These are phyloP conservation scores for Coregonus ussuriensis DNA, from an alignment of 2,797 vertebrate species.

Conservation along the genomic window DNA sequence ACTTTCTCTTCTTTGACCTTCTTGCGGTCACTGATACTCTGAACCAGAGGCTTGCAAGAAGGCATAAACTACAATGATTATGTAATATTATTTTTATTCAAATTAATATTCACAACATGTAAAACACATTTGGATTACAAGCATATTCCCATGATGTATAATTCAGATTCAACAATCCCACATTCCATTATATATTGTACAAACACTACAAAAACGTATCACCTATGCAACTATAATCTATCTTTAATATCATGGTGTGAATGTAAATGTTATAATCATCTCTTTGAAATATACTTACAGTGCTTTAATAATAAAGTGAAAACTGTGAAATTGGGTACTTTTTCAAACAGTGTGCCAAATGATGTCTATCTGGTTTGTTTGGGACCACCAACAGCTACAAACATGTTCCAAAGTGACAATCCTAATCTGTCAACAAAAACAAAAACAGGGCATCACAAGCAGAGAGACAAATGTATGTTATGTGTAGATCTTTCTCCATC, in stretches of 20 bases:
- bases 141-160: background rate
- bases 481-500: background rate
- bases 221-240: background rate
- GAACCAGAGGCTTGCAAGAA: too few relatives aligned
- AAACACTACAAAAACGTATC: background rate
- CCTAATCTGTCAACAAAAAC: background rate
- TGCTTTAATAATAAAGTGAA: background rate
- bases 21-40: too few relatives aligned
- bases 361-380: background rate
- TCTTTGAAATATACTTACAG: background rate
- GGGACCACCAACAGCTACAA: background rate
- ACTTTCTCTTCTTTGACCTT: too few relatives aligned
- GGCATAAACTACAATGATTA: background rate
- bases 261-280: background rate
- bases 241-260: background rate
- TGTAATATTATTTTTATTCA: background rate
- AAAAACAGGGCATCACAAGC: background rate
- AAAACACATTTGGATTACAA: background rate
- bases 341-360: background rate
- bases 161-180: background rate
- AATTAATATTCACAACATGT: background rate
- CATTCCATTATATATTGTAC: background rate
- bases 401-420: background rate
- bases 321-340: background rate
- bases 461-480: background rate